Conservation (phyloP, 2,113 vertebrate genomes). For the Amblyornis subalaris region DNA sequence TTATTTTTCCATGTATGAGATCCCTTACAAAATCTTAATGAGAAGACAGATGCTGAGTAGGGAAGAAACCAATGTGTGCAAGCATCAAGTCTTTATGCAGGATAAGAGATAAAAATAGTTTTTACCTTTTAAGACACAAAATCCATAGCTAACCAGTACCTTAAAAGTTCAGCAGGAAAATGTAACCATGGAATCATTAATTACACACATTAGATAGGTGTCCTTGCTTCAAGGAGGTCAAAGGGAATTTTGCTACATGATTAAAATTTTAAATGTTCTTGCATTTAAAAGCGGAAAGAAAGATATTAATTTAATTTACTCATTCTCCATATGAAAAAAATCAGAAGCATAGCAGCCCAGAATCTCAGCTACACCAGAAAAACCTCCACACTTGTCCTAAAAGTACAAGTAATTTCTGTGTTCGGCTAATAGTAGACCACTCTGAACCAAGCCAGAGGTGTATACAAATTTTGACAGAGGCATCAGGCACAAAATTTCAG, state of each 20-base stretch:
- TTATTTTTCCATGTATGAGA: neutral
- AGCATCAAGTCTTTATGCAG: neutral
- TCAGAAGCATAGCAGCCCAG: neutral
- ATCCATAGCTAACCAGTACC: neutral
- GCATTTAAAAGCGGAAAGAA: neutral
- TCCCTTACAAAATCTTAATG: neutral
- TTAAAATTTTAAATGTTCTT: neutral
- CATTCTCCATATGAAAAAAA: neutral
- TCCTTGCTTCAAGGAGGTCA: neutral
- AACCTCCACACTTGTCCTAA: neutral
- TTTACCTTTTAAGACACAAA: neutral
- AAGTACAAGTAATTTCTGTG: neutral
- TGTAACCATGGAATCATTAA: neutral
- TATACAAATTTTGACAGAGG: neutral
- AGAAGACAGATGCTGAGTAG: neutral
- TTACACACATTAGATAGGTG: neutral
- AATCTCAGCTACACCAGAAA: neutral
- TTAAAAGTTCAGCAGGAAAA: neutral
- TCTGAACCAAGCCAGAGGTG: neutral
- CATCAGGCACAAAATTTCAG: neutral
- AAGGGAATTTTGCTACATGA: neutral
- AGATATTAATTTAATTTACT: neutral
- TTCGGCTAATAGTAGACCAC: neutral
- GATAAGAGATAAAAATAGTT: neutral
- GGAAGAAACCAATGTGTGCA: neutral